These are phyloP conservation scores for Phenganax stokvisi DNA, from an alignment of 92 coral and sea anemone species.

Conservation along the genomic window DNA sequence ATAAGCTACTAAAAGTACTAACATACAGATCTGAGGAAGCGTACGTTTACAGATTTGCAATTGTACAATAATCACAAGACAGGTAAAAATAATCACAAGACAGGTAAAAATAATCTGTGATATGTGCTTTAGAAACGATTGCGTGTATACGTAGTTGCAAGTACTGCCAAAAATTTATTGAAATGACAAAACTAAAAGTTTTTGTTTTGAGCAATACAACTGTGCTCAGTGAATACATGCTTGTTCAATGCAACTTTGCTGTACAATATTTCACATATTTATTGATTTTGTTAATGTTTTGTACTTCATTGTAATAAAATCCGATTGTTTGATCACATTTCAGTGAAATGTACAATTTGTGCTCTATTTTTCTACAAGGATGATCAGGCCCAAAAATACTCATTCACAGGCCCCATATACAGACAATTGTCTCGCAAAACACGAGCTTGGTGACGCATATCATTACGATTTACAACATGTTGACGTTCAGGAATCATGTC, in stretches of 20 bases:
- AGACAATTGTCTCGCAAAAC: conserved; percentile 73
- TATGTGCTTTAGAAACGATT: no score
- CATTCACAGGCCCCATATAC: conserved; percentile 85
- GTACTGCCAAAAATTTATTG: no score
- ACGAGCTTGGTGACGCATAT: conserved; percentile 82
- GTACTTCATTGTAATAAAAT: neutral
- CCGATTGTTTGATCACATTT: neutral
- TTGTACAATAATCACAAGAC: no score
- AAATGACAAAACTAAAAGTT: no score
- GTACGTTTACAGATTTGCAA: no score
- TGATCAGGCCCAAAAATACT: conserved; percentile 66
- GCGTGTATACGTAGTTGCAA: no score
- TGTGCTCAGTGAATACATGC: neutral
- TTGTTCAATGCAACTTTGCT: neutral
- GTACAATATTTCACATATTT: neutral
- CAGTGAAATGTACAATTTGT: conserved; percentile 2
- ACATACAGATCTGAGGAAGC: no score
- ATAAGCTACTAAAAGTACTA: no score
- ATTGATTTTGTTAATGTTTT: neutral
- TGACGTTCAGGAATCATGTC: conserved; percentile 83
- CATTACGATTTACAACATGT: conserved; percentile 63
- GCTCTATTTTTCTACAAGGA: neutral
- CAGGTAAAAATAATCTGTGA: no score
- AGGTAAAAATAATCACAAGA: no score
- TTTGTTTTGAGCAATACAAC: neutral